Evolutionary conservation across 2,888 invertebrate genomes (phyloP), one percentile per base, ranked within the genome.

Genomic region (Agrochola lota): DNA sequence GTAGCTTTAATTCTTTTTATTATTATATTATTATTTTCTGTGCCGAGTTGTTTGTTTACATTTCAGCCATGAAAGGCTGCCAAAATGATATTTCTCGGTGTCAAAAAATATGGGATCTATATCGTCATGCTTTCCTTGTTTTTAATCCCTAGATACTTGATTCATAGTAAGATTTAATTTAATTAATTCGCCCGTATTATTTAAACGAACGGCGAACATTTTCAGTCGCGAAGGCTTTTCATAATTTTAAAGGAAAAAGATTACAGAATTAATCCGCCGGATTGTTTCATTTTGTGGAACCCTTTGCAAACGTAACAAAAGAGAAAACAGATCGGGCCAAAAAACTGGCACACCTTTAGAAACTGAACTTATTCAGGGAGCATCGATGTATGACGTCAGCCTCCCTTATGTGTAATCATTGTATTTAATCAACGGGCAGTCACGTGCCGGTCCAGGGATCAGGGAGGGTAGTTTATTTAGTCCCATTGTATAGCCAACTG

Each of bases 401-500:
- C 83, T 87, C 86, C 86, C 86, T 84, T 89, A 85, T 85, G 80
- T 86, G 83, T 90, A 90, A 91, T 91, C 90, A 90, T 89, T 86
- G 88, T 90, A 89, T 92, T 93, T 93, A 93, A 93, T 92, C 92
- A 91, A 90, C 88, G 89, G 84, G 78, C 82, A 90, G 92, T 92
- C 92, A 92, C 93, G 92, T 91, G 90, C 91, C 87, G 81, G 83
- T 46, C 76, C 17, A 71, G 85, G 91, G 90, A 89, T 89, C 88
- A 83, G 81, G 78, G 89, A 62, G 90, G 90, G 89, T 88, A 87
- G 91, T 91, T 90, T 88, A 90, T 85, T 88, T 81, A 82, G 84
- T 83, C 85, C 88, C 84, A 86, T 89, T 89, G 89, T 90, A 86
- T 88, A 80, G 70, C 78, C 85, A 86, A 88, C 78, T 84, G 87